Evolutionary conservation across 2,113 vertebrate species (phyloP).

Genomic region (Cebidichthys violaceus): DNA sequence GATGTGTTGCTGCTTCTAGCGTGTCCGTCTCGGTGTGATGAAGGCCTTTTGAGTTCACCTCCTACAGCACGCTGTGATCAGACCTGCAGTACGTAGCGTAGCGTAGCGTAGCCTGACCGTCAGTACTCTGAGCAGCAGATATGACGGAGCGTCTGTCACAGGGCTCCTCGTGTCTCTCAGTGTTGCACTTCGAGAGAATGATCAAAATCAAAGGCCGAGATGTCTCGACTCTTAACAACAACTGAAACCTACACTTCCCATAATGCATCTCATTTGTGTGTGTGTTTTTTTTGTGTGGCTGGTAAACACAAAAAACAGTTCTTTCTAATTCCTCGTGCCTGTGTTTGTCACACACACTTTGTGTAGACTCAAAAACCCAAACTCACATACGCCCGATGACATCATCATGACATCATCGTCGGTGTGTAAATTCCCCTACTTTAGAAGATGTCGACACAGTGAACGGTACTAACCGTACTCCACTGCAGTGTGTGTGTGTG

Average conservation of each 20-base stretch:
- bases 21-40: not conserved
- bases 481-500: not conserved
- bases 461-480: not conserved
- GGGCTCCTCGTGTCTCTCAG: not conserved
- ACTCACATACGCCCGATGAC: not conserved
- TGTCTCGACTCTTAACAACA: no score
- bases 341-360: not conserved
- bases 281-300: not conserved
- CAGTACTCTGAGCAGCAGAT: not conserved
- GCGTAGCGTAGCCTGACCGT: not conserved
- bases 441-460: not conserved
- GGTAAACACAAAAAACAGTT: not conserved
- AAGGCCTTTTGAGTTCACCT: not conserved
- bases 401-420: not conserved
- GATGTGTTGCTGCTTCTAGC: not conserved
- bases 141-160: not conserved
- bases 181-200: not conserved
- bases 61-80: not conserved
- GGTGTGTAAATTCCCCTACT: not conserved
- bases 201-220: not conserved
- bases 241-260: not conserved
- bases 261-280: not conserved
- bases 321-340: not conserved
- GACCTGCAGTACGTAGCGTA: not conserved
- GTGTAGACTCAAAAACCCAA: not conserved